Conservation (phyloP, 2,113 vertebrate genomes). For the Hippocampus zosterae region DNA sequence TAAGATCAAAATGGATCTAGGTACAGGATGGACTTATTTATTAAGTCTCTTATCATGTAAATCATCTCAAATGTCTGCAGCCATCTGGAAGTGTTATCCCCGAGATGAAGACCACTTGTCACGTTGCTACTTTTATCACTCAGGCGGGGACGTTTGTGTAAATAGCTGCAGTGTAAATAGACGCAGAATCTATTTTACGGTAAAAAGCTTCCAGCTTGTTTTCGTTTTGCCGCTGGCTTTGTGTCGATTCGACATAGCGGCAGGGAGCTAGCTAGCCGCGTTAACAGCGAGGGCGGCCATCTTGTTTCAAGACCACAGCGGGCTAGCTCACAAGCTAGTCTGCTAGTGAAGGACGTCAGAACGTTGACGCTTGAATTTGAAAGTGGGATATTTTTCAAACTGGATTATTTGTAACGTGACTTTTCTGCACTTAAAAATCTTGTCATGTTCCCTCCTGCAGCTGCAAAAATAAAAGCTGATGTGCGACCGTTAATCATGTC, state of each 20-base stretch:
- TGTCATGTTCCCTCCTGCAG: background rate
- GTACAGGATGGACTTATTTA: too few species aligned
- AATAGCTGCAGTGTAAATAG: constrained; percentile 64
- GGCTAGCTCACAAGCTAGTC: background rate
- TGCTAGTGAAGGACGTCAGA: background rate
- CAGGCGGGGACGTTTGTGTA: constrained; percentile 44
- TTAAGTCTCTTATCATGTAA: too few species aligned
- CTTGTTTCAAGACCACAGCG: background rate
- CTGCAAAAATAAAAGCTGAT: background rate
- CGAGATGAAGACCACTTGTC: too few species aligned
- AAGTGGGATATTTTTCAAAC: background rate
- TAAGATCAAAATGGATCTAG: too few species aligned
- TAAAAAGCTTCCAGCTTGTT: constrained; percentile 27
- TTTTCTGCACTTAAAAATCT: constrained; percentile 3
- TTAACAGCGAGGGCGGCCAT: background rate
- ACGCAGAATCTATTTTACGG: constrained; percentile 75
- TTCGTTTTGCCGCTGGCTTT: constrained; percentile 42
- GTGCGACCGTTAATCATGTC: background rate
- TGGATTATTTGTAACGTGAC: constrained; percentile 3
- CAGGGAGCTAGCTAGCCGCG: background rate
- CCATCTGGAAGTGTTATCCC: too few species aligned
- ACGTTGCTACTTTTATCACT: constrained; percentile 1
- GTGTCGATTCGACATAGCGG: background rate
- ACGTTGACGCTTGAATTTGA: background rate
- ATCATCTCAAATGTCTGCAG: too few species aligned